Evolutionary conservation across 2,888 invertebrate species (phyloP).

Genomic region (Hemicrepidius hirtus): DNA sequence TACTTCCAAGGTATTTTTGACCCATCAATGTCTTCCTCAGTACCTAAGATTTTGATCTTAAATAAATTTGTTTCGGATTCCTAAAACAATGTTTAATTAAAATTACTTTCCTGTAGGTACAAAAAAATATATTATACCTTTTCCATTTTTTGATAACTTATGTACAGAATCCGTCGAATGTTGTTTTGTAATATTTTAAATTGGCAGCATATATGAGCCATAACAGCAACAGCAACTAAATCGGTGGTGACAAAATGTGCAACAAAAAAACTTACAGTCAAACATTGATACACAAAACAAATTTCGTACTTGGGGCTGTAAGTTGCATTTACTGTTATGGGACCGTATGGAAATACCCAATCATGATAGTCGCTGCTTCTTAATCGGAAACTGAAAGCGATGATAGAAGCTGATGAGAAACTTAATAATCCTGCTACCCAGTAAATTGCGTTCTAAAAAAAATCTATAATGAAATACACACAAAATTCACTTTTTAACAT

Average conservation of each 20-base stretch:
- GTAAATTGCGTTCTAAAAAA: too few relatives aligned
- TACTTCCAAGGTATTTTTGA: too few relatives aligned
- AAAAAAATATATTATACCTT: background rate
- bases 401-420: background rate
- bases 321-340: constrained; percentile 40
- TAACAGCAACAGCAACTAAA: constrained; percentile 34
- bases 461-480: too few relatives aligned
- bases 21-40: too few relatives aligned
- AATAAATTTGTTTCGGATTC: too few relatives aligned
- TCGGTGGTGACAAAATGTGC: constrained; percentile 35
- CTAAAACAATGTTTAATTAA: too few relatives aligned
- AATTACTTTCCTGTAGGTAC: too few relatives aligned
- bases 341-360: constrained; percentile 41
- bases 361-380: too few relatives aligned
- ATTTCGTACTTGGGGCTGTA: constrained; percentile 40
- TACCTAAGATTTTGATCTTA: too few relatives aligned
- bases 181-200: constrained; percentile 44
- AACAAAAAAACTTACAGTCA: constrained; percentile 24
- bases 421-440: too few relatives aligned
- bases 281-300: constrained; percentile 22
- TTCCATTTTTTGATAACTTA: constrained; percentile 6
- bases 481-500: too few relatives aligned
- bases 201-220: constrained; percentile 44
- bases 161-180: background rate
- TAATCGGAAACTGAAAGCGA: background rate